These are phyloP conservation scores for Leptopterna dolabrata DNA, from an alignment of 2,888 invertebrate genomes.

Conservation along the genomic window DNA sequence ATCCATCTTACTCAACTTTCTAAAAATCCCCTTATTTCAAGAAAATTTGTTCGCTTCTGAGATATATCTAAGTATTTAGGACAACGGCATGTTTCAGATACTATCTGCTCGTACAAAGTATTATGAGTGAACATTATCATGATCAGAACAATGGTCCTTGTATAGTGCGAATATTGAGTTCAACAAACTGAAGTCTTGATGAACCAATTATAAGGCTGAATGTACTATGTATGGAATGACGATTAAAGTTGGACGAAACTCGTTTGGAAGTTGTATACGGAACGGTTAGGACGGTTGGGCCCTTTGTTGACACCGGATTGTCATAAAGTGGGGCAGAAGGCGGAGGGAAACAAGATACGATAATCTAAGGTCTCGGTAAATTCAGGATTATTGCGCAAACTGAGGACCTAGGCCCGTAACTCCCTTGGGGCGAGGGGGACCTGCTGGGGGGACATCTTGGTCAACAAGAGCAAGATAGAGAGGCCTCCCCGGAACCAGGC, in stretches of 20 bases:
- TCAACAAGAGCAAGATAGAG: constrained; percentile 48
- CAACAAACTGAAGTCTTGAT: too few relatives aligned
- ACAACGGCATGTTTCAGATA: too few relatives aligned
- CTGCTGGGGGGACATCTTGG: constrained; percentile 20
- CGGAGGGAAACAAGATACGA: background rate
- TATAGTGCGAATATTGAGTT: too few relatives aligned
- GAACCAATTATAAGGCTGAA: too few relatives aligned
- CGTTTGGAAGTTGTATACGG: background rate
- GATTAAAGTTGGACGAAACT: background rate
- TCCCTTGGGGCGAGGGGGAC: background rate
- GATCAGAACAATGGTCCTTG: too few relatives aligned
- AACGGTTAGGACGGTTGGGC: constrained; percentile 8
- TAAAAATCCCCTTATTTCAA: too few relatives aligned
- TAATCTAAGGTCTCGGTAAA: constrained; percentile 49
- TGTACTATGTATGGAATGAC: too few relatives aligned
- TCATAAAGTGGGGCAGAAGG: constrained; percentile 21
- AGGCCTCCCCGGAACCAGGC: constrained; percentile 39
- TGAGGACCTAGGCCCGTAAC: constrained; percentile 17
- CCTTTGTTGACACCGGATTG: constrained; percentile 50
- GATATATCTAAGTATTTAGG: too few relatives aligned
- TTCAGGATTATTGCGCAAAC: constrained; percentile 44
- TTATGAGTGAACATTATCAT: too few relatives aligned
- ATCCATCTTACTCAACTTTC: too few relatives aligned
- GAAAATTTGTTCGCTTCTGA: too few relatives aligned
- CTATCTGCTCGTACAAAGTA: too few relatives aligned